Conservation (phyloP, 2,888 invertebrate genomes). For the Brachynemurus nebulosus region DNA sequence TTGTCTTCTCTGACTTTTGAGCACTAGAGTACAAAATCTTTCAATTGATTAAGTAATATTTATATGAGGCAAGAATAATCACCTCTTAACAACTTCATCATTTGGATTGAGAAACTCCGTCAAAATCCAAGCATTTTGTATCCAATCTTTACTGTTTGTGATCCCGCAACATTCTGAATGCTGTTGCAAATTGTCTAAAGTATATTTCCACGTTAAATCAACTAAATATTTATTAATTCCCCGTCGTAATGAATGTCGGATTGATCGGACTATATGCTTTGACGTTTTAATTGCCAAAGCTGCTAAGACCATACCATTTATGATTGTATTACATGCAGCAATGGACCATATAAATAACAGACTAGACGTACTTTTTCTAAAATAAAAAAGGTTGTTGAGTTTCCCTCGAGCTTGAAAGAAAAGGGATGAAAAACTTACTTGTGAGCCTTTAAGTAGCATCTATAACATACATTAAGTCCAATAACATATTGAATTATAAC, state of each 20-base stretch:
- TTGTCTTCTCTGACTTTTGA: too few relatives aligned
- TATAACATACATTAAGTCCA: constrained; percentile 28
- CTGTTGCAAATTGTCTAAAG: constrained; percentile 43
- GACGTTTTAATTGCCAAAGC: constrained; percentile 26
- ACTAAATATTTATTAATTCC: constrained; percentile 43
- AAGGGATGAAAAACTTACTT: constrained; percentile 27
- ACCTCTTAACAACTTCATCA: not conserved
- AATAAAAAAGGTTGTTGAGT: too few relatives aligned
- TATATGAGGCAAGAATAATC: too few relatives aligned
- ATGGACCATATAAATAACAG: constrained; percentile 28
- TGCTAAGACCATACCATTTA: constrained; percentile 27
- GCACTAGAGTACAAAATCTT: too few relatives aligned
- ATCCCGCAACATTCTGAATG: constrained; percentile 41
- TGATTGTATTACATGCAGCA: constrained; percentile 26
- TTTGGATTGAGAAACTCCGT: constrained; percentile 30
- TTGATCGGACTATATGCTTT: constrained; percentile 28
- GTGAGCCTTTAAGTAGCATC: constrained; percentile 27
- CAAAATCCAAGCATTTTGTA: constrained; percentile 43
- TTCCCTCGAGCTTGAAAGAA: too few relatives aligned
- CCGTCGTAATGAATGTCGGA: constrained; percentile 37
- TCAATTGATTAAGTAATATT: too few relatives aligned
- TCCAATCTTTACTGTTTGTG: constrained; percentile 41
- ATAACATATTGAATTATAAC: constrained; percentile 27
- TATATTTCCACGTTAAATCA: constrained; percentile 40
- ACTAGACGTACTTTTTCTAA: constrained; percentile 29